Conservation (phyloP, 1,140 invertebrate species). For the Bombus impatiens region DNA sequence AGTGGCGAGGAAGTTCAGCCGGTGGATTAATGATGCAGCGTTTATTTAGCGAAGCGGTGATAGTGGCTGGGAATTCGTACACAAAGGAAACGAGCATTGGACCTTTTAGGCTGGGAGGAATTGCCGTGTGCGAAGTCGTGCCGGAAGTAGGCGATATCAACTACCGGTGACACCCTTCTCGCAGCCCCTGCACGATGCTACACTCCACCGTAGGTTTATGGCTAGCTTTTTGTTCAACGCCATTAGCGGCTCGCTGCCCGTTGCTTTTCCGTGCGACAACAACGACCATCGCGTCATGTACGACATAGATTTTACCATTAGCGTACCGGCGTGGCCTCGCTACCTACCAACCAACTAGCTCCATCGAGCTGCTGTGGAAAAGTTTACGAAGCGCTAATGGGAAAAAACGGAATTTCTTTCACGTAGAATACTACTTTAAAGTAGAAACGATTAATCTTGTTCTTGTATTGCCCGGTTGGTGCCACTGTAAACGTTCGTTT, state of each 20-base stretch:
- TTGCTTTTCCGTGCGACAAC: slow-evolving; percentile 39
- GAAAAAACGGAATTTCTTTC: slow-evolving; percentile 14
- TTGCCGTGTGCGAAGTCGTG: slow-evolving; percentile 23
- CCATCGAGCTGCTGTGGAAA: slow-evolving; percentile 22
- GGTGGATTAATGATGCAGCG: slow-evolving; percentile 52
- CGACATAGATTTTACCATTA: slow-evolving; percentile 56
- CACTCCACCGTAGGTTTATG: slow-evolving; percentile 46
- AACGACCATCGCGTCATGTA: slow-evolving; percentile 38
- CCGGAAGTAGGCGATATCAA: slow-evolving; percentile 50
- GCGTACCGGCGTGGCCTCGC: neutral
- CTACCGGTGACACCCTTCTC: slow-evolving; percentile 43
- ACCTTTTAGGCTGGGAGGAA: slow-evolving; percentile 44
- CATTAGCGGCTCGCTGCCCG: slow-evolving; percentile 45
- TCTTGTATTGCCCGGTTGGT: neutral
- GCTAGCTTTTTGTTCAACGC: slow-evolving; percentile 50
- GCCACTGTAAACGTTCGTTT: neutral
- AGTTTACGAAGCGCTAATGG: slow-evolving; percentile 35
- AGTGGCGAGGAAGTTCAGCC: slow-evolving; percentile 40
- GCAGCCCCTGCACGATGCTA: slow-evolving; percentile 23
- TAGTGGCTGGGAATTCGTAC: slow-evolving; percentile 29
- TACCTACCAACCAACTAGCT: neutral
- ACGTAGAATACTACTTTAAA: slow-evolving; percentile 2
- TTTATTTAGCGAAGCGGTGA: slow-evolving; percentile 46
- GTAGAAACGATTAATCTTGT: slow-evolving; percentile 34
- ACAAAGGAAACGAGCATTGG: slow-evolving; percentile 48